Percentiles rank a stretch among this genome's conserved stretches.
Conservation (phyloP, 2,888 invertebrate genomes). For the Rugalucina vietnamica region DNA sequence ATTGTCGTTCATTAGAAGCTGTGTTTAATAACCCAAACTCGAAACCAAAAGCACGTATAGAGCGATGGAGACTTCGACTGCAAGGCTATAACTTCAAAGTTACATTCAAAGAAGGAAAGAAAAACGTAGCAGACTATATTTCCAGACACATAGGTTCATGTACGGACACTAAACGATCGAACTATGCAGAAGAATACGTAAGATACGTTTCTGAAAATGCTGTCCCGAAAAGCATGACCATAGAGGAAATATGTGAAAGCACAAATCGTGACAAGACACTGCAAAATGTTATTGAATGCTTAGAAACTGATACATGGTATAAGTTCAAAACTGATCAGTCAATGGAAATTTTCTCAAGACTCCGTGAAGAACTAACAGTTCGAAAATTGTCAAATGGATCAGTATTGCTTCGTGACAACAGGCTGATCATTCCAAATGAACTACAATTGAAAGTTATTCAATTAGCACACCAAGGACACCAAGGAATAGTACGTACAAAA, state of each 20-base stretch:
- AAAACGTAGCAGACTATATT: constrained; percentile 71
- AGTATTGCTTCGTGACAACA: constrained; percentile 29
- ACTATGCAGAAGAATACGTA: constrained; percentile 66
- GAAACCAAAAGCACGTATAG: constrained; percentile 63
- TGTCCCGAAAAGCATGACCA: constrained; percentile 63
- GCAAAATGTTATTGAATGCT: constrained; percentile 44
- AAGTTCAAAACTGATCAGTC: too few species aligned
- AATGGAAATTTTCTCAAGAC: too few species aligned
- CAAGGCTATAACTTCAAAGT: constrained; percentile 63
- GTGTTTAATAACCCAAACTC: constrained; percentile 43
- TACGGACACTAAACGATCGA: constrained; percentile 16
- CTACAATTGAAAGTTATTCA: constrained; percentile 46
- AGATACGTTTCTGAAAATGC: constrained; percentile 48
- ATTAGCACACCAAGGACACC: constrained; percentile 67
- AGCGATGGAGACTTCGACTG: constrained; percentile 56
- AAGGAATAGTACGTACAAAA: constrained; percentile 63
- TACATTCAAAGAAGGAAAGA: constrained; percentile 58
- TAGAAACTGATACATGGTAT: constrained; percentile 42
- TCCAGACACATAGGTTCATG: constrained; percentile 55
- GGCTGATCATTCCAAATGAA: constrained; percentile 43
- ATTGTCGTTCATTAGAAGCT: constrained; percentile 64
- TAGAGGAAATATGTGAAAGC: constrained; percentile 60
- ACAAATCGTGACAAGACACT: constrained; percentile 56
- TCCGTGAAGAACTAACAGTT: too few species aligned
- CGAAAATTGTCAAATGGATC: too few species aligned